Conservation (phyloP, 2,797 vertebrate species). For the Pempheris klunzingeri region DNA sequence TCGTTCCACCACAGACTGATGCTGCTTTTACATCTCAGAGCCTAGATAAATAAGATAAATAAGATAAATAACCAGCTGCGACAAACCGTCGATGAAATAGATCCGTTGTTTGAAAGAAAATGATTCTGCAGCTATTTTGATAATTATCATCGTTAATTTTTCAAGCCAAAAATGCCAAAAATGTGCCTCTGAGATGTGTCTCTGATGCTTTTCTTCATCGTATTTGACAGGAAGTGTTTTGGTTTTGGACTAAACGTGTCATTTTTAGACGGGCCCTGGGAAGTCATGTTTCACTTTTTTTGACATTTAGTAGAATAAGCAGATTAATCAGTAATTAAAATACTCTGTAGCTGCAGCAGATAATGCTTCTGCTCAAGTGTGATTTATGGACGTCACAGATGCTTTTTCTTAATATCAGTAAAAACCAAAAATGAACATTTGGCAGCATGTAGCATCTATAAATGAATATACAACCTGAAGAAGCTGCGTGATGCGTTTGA, state of each 20-base stretch:
- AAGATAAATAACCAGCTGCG: neutral
- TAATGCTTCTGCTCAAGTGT: neutral
- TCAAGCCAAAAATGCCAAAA: neutral
- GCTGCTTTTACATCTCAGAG: neutral
- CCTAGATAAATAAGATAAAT: neutral
- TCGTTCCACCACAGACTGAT: neutral
- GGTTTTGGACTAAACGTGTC: neutral
- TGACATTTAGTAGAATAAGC: neutral
- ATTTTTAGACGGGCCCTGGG: neutral
- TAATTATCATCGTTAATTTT: neutral
- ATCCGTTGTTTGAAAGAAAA: neutral
- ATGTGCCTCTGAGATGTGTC: too few species aligned
- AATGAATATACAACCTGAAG: neutral
- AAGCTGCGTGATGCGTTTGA: too few species aligned
- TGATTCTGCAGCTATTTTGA: neutral
- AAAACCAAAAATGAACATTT: neutral
- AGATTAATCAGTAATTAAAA: neutral
- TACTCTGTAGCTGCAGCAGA: neutral
- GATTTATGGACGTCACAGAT: neutral
- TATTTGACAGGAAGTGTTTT: neutral
- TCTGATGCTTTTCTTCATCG: neutral
- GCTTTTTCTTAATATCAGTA: neutral
- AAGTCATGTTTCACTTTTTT: neutral
- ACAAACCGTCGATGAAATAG: too few species aligned
- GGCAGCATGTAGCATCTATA: neutral